Evolutionary conservation across 2,888 invertebrate genomes (phyloP).

Genomic region (Acrocyrtus sp.): DNA sequence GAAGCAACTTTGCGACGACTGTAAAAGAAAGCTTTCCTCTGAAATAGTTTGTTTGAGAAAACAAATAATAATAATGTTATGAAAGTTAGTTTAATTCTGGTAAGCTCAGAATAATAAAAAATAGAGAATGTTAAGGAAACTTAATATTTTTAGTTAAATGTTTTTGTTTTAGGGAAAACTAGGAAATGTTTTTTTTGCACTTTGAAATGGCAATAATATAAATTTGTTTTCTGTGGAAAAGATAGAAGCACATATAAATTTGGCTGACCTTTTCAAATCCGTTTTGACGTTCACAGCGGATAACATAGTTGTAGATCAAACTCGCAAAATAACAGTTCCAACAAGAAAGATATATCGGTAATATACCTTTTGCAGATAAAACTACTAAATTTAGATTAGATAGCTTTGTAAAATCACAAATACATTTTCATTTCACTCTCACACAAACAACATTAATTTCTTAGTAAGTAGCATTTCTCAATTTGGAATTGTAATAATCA

Average conservation of each 20-base stretch:
- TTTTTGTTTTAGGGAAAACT: background rate
- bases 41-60: too few species aligned
- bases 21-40: too few species aligned
- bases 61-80: too few species aligned
- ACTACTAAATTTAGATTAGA: too few species aligned
- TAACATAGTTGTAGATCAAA: conserved; percentile 21
- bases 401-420: too few species aligned
- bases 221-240: background rate
- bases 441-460: too few species aligned
- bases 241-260: background rate
- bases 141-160: background rate
- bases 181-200: conserved; percentile 1
- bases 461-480: too few species aligned
- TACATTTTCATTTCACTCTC: too few species aligned
- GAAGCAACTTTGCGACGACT: too few species aligned
- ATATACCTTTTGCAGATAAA: background rate
- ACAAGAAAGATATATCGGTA: background rate
- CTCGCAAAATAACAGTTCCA: background rate
- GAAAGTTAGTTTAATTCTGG: too few species aligned
- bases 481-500: too few species aligned
- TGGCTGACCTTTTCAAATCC: conserved; percentile 51
- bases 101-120: too few species aligned
- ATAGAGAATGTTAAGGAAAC: background rate
- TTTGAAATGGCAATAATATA: background rate
- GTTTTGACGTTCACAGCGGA: conserved; percentile 52